Conservation (phyloP, 1,140 invertebrate genomes). For the Zophobas morio region DNA sequence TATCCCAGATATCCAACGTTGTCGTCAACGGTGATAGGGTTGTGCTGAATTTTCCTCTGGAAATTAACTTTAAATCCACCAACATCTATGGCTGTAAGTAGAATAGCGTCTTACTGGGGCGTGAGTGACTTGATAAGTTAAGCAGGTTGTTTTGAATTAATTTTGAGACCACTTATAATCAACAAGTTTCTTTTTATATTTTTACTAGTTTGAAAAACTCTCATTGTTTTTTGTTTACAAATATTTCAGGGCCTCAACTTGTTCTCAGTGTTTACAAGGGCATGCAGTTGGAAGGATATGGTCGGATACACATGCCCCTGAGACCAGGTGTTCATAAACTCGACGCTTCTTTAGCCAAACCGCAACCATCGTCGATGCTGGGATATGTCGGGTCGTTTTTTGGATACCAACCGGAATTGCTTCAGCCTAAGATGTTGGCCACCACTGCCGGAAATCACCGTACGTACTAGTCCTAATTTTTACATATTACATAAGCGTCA, state of each 20-base stretch:
- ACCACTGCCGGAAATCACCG: conserved; percentile 64
- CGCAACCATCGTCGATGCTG: conserved; percentile 61
- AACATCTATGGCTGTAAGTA: conserved; percentile 66
- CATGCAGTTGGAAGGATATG: conserved; percentile 63
- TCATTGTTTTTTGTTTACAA: too few relatives aligned
- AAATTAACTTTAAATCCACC: conserved; percentile 64
- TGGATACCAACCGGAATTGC: conserved; percentile 65
- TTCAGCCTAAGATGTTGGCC: conserved; percentile 65
- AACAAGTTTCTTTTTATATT: too few relatives aligned
- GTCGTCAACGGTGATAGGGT: conserved; percentile 63
- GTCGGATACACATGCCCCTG: conserved; percentile 62
- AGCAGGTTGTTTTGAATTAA: too few relatives aligned
- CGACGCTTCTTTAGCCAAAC: conserved; percentile 60
- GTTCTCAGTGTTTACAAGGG: conserved; percentile 64
- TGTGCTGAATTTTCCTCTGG: conserved; percentile 64
- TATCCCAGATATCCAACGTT: conserved; percentile 64
- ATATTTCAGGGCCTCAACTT: conserved; percentile 65
- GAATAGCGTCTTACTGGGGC: not conserved
- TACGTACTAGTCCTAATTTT: conserved; percentile 38
- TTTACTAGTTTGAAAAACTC: too few relatives aligned
- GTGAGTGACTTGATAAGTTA: too few relatives aligned
- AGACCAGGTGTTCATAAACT: conserved; percentile 61
- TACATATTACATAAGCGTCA: too few relatives aligned
- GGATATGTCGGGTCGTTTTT: conserved; percentile 65
- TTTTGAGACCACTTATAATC: not conserved